Percentiles rank a stretch among this genome's conserved stretches.
phyloP scores from a whole-genome alignment of 2,797 vertebrate genomes.

The Typhlichthys eigenmanni region DNA sequence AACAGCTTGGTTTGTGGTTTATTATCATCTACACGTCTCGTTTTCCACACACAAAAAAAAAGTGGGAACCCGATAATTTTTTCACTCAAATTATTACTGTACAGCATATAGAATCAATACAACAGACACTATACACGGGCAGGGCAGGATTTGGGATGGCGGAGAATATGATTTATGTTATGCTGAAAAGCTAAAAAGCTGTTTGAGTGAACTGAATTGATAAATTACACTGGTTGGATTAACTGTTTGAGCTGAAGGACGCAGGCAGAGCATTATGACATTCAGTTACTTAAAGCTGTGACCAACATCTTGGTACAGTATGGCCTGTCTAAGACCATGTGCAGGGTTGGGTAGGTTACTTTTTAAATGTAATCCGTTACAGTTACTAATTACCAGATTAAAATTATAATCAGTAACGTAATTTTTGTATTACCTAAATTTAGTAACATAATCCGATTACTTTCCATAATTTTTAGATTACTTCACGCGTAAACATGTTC shows the following conservation, averaged over 20 bases:
- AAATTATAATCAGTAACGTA: too few relatives aligned
- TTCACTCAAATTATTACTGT: conserved; percentile 68
- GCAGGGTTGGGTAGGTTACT: not conserved
- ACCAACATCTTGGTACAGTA: conserved; percentile 24
- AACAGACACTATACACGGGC: conserved; percentile 69
- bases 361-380: too few relatives aligned
- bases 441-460: too few relatives aligned
- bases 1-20: conserved; percentile 32
- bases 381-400: too few relatives aligned
- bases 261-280: conserved; percentile 31
- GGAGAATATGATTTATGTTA: conserved; percentile 21
- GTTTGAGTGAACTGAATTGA: conserved; percentile 15
- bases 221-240: conserved; percentile 30
- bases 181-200: conserved; percentile 40
- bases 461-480: too few relatives aligned
- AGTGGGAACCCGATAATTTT: conserved; percentile 55
- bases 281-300: conserved; percentile 15
- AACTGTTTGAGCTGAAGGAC: conserved; percentile 38
- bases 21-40: conserved; percentile 67
- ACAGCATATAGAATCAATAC: conserved; percentile 76
- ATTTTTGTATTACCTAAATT: too few relatives aligned
- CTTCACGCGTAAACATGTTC: too few relatives aligned
- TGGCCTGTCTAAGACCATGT: conserved; percentile 43
- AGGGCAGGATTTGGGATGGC: conserved; percentile 13
- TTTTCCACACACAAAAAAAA: conserved; percentile 56